Base-by-base conservation (phyloP, 2,797 vertebrate species). In the Chloroceryle amazona region DNA sequence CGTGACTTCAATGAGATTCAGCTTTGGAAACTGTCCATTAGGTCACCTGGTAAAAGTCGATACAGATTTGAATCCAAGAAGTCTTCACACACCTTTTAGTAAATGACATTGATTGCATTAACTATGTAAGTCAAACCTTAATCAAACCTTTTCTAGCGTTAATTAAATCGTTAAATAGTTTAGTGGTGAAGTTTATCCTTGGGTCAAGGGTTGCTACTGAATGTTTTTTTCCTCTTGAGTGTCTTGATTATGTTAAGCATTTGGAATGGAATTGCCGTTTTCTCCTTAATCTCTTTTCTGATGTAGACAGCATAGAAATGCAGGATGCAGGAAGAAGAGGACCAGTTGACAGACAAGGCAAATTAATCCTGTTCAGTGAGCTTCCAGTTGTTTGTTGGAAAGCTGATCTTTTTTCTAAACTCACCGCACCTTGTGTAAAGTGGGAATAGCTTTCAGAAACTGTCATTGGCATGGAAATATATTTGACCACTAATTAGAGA, bases 401-500 rank as follows among this genome's bases (percentile, higher is more conserved):
- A 94, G 90, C 49, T 95, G 67, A 93, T 93, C 62, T 81, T 81
- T 95, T 70, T 95, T 90, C 86, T 91, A 76, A 96, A 94, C 81
- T 93, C 47, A 20, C 46, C 87, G 76, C 70, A 47, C 10, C 71
- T 96, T 80, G 79, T 89, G 86, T 91, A 83, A 96, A 95, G 93
- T 97, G 97, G 96, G 92, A 97, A 79, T 93, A 95, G 86, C 37
- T 82, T 80, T 95, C 91, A 97, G 88, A 86, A 86, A 86, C 89
- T 89, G 75, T 86, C 88, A 97, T 95, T 98, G 91, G 81, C 76
- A 91, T 97, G 95, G 87, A 97, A 98, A 95, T 97, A 78, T 61
- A 47, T 96, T 97, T 97, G 73, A 94, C 97, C 95, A 67, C 95
- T 97, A 96, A 98, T 96, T 95, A 94, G 80, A 92, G 96, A 94